phyloP scores from a whole-genome alignment of 2,113 vertebrate genomes.

The Phylloscopus trochilus region DNA sequence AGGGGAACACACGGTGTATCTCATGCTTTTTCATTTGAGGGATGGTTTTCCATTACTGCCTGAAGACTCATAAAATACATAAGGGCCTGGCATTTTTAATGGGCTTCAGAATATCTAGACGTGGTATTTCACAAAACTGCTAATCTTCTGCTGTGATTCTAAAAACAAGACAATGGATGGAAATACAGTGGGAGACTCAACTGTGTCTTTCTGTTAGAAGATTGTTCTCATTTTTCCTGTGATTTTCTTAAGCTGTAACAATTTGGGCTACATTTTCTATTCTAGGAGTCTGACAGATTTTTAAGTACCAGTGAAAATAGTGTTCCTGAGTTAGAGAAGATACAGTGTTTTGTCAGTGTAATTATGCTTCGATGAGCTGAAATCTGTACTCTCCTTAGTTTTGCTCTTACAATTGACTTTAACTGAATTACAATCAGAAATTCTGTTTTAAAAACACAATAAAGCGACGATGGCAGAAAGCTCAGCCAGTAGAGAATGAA shows the following conservation, averaged over 20 bases:
- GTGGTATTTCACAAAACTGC: background rate
- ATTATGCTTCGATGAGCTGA: background rate
- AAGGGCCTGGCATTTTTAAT: background rate
- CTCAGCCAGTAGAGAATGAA: background rate
- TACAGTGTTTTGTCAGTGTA: background rate
- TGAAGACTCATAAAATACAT: background rate
- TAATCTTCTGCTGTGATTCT: background rate
- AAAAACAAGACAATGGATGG: background rate
- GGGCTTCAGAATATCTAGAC: background rate
- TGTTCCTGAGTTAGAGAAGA: background rate
- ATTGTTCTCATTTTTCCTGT: background rate
- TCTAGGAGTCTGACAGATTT: background rate
- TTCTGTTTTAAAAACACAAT: background rate
- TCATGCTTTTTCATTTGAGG: background rate
- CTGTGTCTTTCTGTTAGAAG: background rate
- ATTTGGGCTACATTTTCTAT: background rate
- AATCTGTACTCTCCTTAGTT: background rate
- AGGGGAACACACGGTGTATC: background rate
- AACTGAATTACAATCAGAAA: background rate
- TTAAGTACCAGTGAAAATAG: background rate
- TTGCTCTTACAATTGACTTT: background rate
- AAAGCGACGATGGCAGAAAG: background rate
- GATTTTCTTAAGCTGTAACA: background rate
- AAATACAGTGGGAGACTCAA: background rate
- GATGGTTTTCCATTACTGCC: background rate